Percentiles rank a stretch among this genome's conserved stretches.
These are phyloP conservation scores for Zosterops pallidus DNA, from an alignment of 2,113 vertebrate species.

Conservation along the genomic window DNA sequence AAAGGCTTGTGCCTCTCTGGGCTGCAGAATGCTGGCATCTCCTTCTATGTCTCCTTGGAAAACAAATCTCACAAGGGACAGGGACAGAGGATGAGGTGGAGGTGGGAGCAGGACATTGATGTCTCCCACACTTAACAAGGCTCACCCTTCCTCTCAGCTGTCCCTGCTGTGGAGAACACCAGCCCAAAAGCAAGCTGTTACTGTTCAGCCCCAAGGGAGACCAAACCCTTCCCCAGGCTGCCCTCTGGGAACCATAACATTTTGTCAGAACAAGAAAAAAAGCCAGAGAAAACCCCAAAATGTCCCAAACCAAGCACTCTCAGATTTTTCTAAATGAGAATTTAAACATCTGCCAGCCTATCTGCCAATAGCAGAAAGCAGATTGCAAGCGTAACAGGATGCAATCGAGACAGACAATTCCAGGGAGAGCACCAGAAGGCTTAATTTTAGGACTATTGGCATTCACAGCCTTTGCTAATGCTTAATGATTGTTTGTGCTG, in stretches of 20 bases:
- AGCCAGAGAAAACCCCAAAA: background rate
- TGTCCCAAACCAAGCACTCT: background rate
- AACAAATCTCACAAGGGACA: background rate
- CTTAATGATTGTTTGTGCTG: conserved; percentile 62
- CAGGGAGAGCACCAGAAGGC: conserved; percentile 68
- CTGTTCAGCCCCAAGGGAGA: background rate
- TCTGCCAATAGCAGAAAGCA: conserved; percentile 67
- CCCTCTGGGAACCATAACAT: background rate
- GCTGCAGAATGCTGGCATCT: fast-evolving
- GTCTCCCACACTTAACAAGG: background rate
- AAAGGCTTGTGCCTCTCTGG: background rate
- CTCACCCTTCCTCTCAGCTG: background rate
- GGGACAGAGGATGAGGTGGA: background rate
- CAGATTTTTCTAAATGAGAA: conserved; percentile 59
- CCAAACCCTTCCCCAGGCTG: background rate
- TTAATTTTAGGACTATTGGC: conserved; percentile 53
- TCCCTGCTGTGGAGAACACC: background rate
- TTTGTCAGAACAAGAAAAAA: background rate
- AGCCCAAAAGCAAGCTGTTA: background rate
- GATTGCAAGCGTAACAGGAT: conserved; percentile 70
- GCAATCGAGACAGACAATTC: conserved; percentile 65
- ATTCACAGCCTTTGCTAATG: conserved; percentile 69
- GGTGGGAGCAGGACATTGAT: background rate
- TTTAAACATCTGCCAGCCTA: conserved; percentile 64
- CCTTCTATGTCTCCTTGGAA: background rate